Conservation (phyloP, 1,140 invertebrate genomes). For the Mactra quadrangularis region DNA sequence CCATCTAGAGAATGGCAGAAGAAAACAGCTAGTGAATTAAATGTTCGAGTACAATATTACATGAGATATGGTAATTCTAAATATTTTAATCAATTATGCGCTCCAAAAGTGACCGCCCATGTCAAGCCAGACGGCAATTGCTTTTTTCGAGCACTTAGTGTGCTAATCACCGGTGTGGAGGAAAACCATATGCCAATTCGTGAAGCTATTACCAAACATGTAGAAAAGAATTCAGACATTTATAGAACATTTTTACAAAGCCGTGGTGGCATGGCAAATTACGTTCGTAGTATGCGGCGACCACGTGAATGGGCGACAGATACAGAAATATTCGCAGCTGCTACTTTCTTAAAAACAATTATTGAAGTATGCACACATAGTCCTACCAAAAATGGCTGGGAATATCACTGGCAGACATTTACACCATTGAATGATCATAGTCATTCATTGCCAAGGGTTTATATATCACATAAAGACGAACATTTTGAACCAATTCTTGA, state of each 20-base stretch:
- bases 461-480: slow-evolving; percentile 68
- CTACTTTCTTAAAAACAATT: slow-evolving; percentile 66
- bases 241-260: slow-evolving; percentile 70
- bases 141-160: slow-evolving; percentile 70
- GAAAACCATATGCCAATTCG: slow-evolving; percentile 66
- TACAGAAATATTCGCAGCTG: slow-evolving; percentile 69
- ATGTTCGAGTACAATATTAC: slow-evolving; percentile 54
- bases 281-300: slow-evolving; percentile 64
- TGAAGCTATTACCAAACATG: slow-evolving; percentile 64
- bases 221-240: slow-evolving; percentile 67
- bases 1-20: slow-evolving; percentile 60
- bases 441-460: slow-evolving; percentile 61
- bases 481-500: slow-evolving; percentile 72
- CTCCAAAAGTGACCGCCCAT: slow-evolving; percentile 61
- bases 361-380: slow-evolving; percentile 67
- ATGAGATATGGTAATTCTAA: slow-evolving; percentile 57
- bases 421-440: slow-evolving; percentile 65
- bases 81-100: slow-evolving; percentile 58
- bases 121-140: slow-evolving; percentile 67
- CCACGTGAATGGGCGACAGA: slow-evolving; percentile 72
- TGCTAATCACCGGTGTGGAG: slow-evolving; percentile 66
- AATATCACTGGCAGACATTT: slow-evolving; percentile 72
- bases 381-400: slow-evolving; percentile 41
- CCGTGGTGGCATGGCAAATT: slow-evolving; percentile 69
- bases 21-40: slow-evolving; percentile 51